Base-by-base conservation (phyloP, 2,888 invertebrate species). In the Sarcophaga rosellei region DNA sequence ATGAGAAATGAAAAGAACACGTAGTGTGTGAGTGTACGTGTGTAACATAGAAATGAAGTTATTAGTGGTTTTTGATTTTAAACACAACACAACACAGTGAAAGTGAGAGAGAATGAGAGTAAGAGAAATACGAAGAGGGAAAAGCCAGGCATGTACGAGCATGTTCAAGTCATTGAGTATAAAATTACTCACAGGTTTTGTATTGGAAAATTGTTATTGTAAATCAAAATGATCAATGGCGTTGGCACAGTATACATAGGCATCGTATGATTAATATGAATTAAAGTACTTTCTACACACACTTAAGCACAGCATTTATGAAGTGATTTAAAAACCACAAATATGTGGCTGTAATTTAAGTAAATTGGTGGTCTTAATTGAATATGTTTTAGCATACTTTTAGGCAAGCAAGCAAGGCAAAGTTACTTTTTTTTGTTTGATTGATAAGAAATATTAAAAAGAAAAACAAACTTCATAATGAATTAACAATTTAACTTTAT, bases 11-110 rank as follows among this genome's bases (percentile, higher is more conserved):
- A 35, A 35, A 53, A 53, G 17, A 53, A 53, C 15, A 12, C 53
- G 53, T 53, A 53, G 17, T 53, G 53, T 53, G 53, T 15, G 53
- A 15, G 17, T 0, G 65, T 79, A 84, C 79, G 84, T 84, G 84
- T 59, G 63, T 84, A 74, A 25, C 79, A 79, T 79, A 74, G 63
- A 74, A 79, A 79, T 70, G 68, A 75, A 63, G 62, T 63, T 4
- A 74, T 84, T 79, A 79, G 63, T 68, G 12, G 20, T 4, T 12
- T 4, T 12, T 53, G 53, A 15, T 53, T 53, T 53, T 53, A 53
- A 53, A 15, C 53, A 15, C 53, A 47, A 1, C 12, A 11, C 47
- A 15, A 53, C 8, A 25, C 45, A 53, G 47, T 78, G 11, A 12
- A 23, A 62, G n/a, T 72, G 62, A n/a, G 25, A 76, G 0, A 21